Evolutionary conservation across 2,888 invertebrate genomes (phyloP).

Genomic region (Dorcus hopei): DNA sequence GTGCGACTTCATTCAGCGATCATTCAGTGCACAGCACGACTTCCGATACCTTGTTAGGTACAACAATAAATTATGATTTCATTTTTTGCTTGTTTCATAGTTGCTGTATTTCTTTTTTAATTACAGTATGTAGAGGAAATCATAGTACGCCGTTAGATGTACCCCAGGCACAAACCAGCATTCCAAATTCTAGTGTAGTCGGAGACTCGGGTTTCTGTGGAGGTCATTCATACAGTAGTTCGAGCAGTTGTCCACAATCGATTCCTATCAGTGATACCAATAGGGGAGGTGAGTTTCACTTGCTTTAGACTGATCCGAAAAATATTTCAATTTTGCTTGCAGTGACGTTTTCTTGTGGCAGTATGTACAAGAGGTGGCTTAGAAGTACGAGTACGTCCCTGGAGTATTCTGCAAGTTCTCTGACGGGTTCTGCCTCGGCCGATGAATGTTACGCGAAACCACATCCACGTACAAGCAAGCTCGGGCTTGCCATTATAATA

Average conservation of each 20-base stretch:
- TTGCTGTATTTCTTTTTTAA: background rate
- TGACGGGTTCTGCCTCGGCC: slow-evolving; percentile 25
- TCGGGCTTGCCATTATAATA: slow-evolving; percentile 67
- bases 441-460: slow-evolving; percentile 25
- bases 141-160: slow-evolving; percentile 38
- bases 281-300: slow-evolving; percentile 6
- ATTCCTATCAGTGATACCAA: slow-evolving; percentile 30
- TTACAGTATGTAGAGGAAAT: slow-evolving; percentile 36
- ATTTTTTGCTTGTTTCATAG: background rate
- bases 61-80: slow-evolving; percentile 4
- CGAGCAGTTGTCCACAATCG: slow-evolving; percentile 36
- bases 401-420: slow-evolving; percentile 42
- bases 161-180: slow-evolving; percentile 21
- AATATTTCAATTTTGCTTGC: slow-evolving; percentile 5
- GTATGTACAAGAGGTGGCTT: slow-evolving; percentile 55
- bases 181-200: slow-evolving; percentile 31
- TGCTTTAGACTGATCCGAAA: no score
- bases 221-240: slow-evolving; percentile 36
- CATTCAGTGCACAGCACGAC: slow-evolving; percentile 42
- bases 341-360: slow-evolving; percentile 44
- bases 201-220: slow-evolving; percentile 42
- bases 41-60: slow-evolving; percentile 43
- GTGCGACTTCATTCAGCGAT: slow-evolving; percentile 40
- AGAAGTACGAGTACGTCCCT: slow-evolving; percentile 56
- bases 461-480: slow-evolving; percentile 46